Evolutionary conservation across 1,140 invertebrate species (phyloP), one percentile per base, ranked within the genome.

Genomic region (Calephelis nemesis): DNA sequence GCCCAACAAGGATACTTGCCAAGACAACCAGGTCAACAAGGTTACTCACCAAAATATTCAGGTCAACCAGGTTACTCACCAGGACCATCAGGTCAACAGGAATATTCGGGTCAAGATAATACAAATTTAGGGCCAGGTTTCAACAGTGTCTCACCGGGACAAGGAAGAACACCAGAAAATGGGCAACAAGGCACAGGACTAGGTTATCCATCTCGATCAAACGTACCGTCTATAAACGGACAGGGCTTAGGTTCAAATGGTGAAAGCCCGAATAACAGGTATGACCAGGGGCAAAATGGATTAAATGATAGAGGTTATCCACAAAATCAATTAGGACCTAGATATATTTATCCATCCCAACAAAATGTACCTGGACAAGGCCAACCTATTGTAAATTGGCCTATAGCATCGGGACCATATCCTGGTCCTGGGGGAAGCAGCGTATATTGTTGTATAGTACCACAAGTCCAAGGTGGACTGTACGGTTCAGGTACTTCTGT

Each of bases 381-480:
- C 11, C 63, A 64, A 7, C 3, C 19, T 15, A 52, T 42, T 15
- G 5, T 40, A 4, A 75, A 70, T 72, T 76, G 78, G 78, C 74
- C 72, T 45, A 12, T 68, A 9, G 71, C 74, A 66, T 70, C 76
- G 30, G 72, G 76, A n/a, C 65, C 73, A 13, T 74, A 74, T 67
- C 40, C 49, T 13, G 73, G 67, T 13, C 73, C 75, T 40, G 74
- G 72, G 65, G 81, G 79, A 42, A 68, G 52, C 65, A 73, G 66
- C 11, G 78, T 80, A 67, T 76, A 76, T 68, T 83, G 81, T 58
- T 83, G 77, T 69, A 54, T 79, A n/a, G 68, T 76, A 9, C 75
- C 75, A 7, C 72, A 65, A 48, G 19, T 47, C 11, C 11, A 47
- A 52, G 64, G 60, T 52, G 48, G 60, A 11, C 66, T 68, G 65